These are phyloP conservation scores for Calidris pugnax DNA, from an alignment of 2,113 vertebrate species.

Conservation along the genomic window DNA sequence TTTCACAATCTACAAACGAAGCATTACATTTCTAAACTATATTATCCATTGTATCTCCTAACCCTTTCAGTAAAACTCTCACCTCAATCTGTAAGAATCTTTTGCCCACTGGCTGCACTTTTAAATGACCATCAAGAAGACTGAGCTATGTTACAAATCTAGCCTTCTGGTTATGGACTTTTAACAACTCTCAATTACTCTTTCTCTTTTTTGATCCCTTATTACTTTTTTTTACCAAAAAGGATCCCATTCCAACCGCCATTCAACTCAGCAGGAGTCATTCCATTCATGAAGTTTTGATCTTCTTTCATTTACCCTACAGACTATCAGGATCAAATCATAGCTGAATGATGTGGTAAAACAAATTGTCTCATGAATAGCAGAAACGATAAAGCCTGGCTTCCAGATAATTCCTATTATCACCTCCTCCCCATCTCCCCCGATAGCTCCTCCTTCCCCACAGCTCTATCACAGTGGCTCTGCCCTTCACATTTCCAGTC, in stretches of 20 bases:
- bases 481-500: not conserved
- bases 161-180: slow-evolving; percentile 6
- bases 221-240: slow-evolving; percentile 6
- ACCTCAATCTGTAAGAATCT: not conserved
- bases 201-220: not conserved
- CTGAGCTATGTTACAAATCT: not conserved
- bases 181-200: slow-evolving; percentile 27
- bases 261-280: not conserved
- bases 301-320: slow-evolving; percentile 10
- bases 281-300: slow-evolving; percentile 29
- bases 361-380: not conserved
- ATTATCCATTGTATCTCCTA: not conserved
- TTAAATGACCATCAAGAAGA: slow-evolving; percentile 1
- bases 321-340: slow-evolving; percentile 6
- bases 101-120: not conserved
- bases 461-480: not conserved
- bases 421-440: not conserved
- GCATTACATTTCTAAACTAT: not conserved
- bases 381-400: not conserved
- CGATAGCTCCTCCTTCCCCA: accelerated
- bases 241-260: not conserved
- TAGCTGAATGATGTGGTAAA: not conserved
- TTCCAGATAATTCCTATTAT: not conserved
- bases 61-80: not conserved
- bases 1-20: not conserved